A percentile compares a stretch with the other conserved stretches of the same genome.
phyloP scores from a whole-genome alignment of 1,140 invertebrate species.

The Lepidostoma basale region DNA sequence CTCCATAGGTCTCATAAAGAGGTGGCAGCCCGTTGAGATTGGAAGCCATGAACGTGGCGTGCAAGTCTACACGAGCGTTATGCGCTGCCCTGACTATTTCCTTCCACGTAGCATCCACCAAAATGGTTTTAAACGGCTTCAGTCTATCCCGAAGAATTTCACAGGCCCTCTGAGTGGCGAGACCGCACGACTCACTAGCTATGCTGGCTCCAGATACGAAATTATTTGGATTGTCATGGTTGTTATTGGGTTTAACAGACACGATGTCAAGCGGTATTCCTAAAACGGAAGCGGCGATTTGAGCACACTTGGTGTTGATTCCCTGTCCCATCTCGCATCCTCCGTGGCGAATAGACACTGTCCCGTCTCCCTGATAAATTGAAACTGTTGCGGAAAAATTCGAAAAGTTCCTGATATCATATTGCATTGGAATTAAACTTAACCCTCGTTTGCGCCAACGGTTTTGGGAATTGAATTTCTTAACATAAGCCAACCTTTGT shows the following conservation, averaged over 20 bases:
- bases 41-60: slow-evolving; percentile 68
- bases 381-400: slow-evolving; percentile 70
- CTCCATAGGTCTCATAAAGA: slow-evolving; percentile 70
- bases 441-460: slow-evolving; percentile 81
- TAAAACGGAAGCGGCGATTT: slow-evolving; percentile 74
- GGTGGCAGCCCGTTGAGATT: slow-evolving; percentile 57
- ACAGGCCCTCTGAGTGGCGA: slow-evolving; percentile 72
- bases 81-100: slow-evolving; percentile 64
- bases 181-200: slow-evolving; percentile 56
- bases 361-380: slow-evolving; percentile 77
- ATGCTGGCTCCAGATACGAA: slow-evolving; percentile 69
- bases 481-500: slow-evolving; percentile 61
- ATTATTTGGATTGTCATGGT: slow-evolving; percentile 67
- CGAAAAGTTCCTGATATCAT: slow-evolving; percentile 63
- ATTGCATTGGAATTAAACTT: slow-evolving; percentile 71
- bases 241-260: slow-evolving; percentile 70
- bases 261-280: slow-evolving; percentile 73
- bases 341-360: slow-evolving; percentile 75
- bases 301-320: slow-evolving; percentile 76
- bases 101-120: slow-evolving; percentile 66
- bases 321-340: slow-evolving; percentile 89
- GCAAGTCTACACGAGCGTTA: slow-evolving; percentile 64
- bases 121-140: slow-evolving; percentile 62
- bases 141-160: slow-evolving; percentile 66
- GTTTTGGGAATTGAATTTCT: slow-evolving; percentile 71